Evolutionary conservation across 1,140 invertebrate genomes (phyloP), one percentile per base, ranked within the genome.

Genomic region (Glossosoma conforme): DNA sequence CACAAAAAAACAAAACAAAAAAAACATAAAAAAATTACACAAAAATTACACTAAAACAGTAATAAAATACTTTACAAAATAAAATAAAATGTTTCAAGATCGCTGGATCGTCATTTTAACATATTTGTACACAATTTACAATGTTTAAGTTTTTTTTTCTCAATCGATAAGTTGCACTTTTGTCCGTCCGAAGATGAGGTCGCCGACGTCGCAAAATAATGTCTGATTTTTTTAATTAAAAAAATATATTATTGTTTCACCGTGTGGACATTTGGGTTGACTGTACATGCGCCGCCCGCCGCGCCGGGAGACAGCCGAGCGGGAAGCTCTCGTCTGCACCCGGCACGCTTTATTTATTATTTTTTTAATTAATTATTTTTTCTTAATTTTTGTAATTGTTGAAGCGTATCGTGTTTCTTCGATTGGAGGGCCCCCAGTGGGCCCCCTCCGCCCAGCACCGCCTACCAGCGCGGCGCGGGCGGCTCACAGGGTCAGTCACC

Each of bases 401-500:
- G 50, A 52, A 52, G 50, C 50, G 50, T 52, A 52, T 44, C 44
- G 49, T 22, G 37, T 38, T 46, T 25, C 42, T 11, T 33, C 15
- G 15, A 33, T 13, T 8, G 41, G 33, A 35, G 20, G 25, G 37
- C 25, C 18, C 8, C 11, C 37, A 37, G 19, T 18, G 19, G 38
- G 17, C 47, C 20, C 19, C 38, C 47, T n/a, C n/a, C 5, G 24
- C 28, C 19, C 19, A n/a, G 24, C 24, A 46, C 52, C 60, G 65
- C 67, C 69, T 63, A 69, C 66, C 63, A 66, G 62, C 44, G 69
- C 65, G 65, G 67, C 68, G 63, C 66, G 70, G 69, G 71, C 68
- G 44, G 67, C 65, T 57, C 68, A 63, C 54, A 45, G 45, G 68
- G 71, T 74, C 71, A 74, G 66, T 74, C 71, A 20, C 71, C 71